A percentile compares a stretch with the other conserved stretches of the same genome.
phyloP scores from a whole-genome alignment of 1,140 invertebrate genomes.

The Psilanteris sp. region DNA sequence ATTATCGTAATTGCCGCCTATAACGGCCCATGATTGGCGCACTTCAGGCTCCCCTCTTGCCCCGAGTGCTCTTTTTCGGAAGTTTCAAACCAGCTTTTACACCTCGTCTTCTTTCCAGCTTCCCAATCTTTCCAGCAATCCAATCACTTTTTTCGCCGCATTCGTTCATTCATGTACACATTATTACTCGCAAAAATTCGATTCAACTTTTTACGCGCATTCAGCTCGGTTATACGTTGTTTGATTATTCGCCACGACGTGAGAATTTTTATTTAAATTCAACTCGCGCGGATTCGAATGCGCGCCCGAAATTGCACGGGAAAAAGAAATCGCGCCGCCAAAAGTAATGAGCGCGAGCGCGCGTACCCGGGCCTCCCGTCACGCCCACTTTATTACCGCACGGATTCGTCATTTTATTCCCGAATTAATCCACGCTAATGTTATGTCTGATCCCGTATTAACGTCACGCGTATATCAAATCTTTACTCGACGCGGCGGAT shows the following conservation, averaged over 20 bases:
- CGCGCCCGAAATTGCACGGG: not conserved
- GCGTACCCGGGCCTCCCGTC: too few species aligned
- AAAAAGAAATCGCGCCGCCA: too few species aligned
- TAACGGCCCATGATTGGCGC: constrained; percentile 78
- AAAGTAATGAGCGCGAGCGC: too few species aligned
- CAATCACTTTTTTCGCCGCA: constrained; percentile 52
- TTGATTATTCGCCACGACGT: constrained; percentile 30
- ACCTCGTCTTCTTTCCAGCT: constrained; percentile 57
- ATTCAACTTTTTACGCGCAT: constrained; percentile 53
- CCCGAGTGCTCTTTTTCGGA: constrained; percentile 72
- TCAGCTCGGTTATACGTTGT: constrained; percentile 46
- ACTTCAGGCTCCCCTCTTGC: constrained; percentile 73
- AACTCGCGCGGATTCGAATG: too few species aligned
- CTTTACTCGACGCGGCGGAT: too few species aligned
- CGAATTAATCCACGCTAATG: too few species aligned
- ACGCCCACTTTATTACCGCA: too few species aligned
- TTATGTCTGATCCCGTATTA: too few species aligned
- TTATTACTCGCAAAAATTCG: constrained; percentile 52
- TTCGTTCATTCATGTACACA: constrained; percentile 58
- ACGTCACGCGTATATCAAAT: too few species aligned
- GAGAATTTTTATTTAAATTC: constrained; percentile 51
- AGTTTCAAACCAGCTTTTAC: constrained; percentile 68
- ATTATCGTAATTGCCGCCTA: constrained; percentile 80
- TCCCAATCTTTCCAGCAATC: constrained; percentile 58
- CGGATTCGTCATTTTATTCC: too few species aligned